Conservation (phyloP, 2,113 vertebrate species). For the Callocephalon fimbriatum region DNA sequence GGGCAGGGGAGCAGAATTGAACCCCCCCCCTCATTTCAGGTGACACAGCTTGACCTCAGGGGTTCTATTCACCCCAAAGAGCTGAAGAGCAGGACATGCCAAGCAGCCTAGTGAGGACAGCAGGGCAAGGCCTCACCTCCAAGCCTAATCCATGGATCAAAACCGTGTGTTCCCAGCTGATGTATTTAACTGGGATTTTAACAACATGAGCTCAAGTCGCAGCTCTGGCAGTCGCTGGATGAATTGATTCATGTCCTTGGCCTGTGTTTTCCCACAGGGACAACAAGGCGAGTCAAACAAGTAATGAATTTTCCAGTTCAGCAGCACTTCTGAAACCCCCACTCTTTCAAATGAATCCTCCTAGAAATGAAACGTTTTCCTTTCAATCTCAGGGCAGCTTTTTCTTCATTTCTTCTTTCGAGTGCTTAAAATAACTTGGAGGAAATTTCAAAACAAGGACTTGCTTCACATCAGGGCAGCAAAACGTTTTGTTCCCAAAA, state of each 20-base stretch:
- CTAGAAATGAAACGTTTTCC: conserved; percentile 15
- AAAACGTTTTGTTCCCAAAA: not conserved
- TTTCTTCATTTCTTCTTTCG: not conserved
- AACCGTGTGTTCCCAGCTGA: not conserved
- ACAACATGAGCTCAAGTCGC: not conserved
- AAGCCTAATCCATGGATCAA: accelerated
- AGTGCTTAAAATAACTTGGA: not conserved
- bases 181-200: not conserved
- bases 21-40: not conserved
- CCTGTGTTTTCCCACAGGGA: not conserved
- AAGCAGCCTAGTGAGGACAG: not conserved
- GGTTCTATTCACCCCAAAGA: not conserved
- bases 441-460: not conserved
- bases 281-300: not conserved
- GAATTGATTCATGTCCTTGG: not conserved
- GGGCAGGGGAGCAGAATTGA: not conserved
- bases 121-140: not conserved
- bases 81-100: not conserved
- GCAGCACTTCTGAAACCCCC: not conserved
- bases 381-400: not conserved
- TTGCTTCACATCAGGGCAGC: not conserved
- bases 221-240: not conserved
- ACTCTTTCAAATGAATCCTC: conserved; percentile 1
- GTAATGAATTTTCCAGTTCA: conserved; percentile 39
- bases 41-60: not conserved